Base-by-base conservation (phyloP, 2,797 vertebrate species). In the Malacoraja senta region DNA sequence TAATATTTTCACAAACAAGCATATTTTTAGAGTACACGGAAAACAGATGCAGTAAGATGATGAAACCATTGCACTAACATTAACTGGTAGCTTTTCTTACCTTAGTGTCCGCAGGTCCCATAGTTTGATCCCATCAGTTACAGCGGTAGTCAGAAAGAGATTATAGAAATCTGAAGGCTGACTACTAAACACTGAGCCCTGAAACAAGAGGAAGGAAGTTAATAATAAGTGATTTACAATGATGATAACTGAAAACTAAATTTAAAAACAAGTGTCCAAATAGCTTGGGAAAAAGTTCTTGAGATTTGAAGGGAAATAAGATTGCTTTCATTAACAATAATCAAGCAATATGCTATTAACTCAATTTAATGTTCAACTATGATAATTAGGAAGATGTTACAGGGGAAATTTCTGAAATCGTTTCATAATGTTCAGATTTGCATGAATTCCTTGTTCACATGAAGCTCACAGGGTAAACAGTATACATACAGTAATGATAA, bases 71-170 rank as follows among this genome's bases (percentile, higher is more conserved):
- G 26, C 68, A 91, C 65, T 26, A 44, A 74, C 35, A 44, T 74
- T 26, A 19, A 35, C 19, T 72, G 63, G 68, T 74, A 58, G 26
- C 53, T 53, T 93, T 81, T 94, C 96, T 94, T 95, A 99, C 98
- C 97, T 97, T 93, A 98, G 94, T 29, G 97, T 97, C 83, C 98
- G 97, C 93, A 98, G 95, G 95, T 99, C 98, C 98, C 98, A 99
- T 8, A 99, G 94, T 95, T 97, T 98, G 32, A 98, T 94, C 8
- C 97, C 97, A 61, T 99, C 98, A 1, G 97, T 98, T 84, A 96
- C 13, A 32, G 98, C 98, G 53, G 96, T 95, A 65, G 97, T 98
- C 92, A 98, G 95, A 93, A 98, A 99, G 90, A 98, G 97, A 95
- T 98, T 98, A 94, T 98, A 98, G 1, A 95, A 96, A 94, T 97